Base-by-base conservation (phyloP, 2,888 invertebrate genomes). In the Cephus pulcher region DNA sequence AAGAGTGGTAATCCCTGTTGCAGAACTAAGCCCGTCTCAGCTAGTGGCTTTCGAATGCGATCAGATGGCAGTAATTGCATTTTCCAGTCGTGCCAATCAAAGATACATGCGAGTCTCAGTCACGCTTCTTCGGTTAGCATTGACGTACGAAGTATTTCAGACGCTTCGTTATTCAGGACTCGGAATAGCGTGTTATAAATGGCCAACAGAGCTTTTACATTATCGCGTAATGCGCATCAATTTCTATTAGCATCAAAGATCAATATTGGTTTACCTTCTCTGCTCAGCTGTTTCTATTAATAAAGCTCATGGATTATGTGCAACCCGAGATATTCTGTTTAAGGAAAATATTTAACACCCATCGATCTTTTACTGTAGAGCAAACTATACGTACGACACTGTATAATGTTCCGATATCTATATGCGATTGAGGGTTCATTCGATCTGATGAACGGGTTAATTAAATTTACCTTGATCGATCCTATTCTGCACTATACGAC, bases 1-100 rank as follows among this genome's bases (percentile, higher is more conserved):
- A 80, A 76, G 81, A 81, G 81, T 84, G 79, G 69, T 74, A 80
- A 77, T 75, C 71, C 75, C 34, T 70, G 70, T 78, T 71, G 70
- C 78, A 75, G 75, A 35, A 34, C 75, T 37, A 69, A 68, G 34
- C 74, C 69, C 11, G 15, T 12, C n/a, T 34, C 74, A 35, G 15
- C 74, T 12, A 34, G 34, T 30, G 11, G 34, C 34, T 35, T 74
- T 15, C 70, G 68, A 12, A 56, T 56, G 56, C 15, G 56, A 23
- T 56, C 56, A 56, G 56, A 56, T 15, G 56, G 56, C 9, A 32
- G 32, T 78, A 74, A 78, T 75, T 78, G 76, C 78, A 78, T 77
- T 79, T 77, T 76, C 76, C 77, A 75, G 76, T 77, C 77, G 70
- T 75, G 74, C 73, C 34, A 78, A 32, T 75, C 68, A 74, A 73